These are phyloP conservation scores for Scelioninae gen. 1 DNA, from an alignment of 2,888 invertebrate species.

Conservation along the genomic window DNA sequence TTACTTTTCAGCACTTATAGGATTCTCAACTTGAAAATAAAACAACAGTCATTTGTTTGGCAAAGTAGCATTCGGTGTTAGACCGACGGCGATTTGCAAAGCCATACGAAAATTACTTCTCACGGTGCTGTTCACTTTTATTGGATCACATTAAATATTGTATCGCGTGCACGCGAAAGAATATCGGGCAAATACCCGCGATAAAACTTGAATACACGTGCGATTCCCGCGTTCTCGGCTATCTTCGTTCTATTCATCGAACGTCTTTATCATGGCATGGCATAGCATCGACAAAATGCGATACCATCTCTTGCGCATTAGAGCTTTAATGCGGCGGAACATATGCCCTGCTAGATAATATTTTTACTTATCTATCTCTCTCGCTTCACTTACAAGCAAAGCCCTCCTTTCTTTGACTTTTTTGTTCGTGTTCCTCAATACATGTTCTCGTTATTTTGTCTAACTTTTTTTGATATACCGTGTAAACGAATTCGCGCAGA, in stretches of 20 bases:
- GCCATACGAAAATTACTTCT: conserved; percentile 17
- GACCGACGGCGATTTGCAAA: conserved; percentile 33
- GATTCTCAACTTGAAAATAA: too few relatives aligned
- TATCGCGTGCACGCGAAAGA: conserved; percentile 20
- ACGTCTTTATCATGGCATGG: conserved; percentile 40
- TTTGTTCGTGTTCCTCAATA: background rate
- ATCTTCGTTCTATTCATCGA: conserved; percentile 27
- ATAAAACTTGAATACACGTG: conserved; percentile 28
- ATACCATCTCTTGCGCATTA: conserved; percentile 43
- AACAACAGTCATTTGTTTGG: conserved; percentile 12
- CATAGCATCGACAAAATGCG: conserved; percentile 28
- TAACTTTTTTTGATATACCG: background rate
- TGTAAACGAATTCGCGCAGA: background rate
- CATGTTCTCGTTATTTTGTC: background rate
- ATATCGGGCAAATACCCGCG: conserved; percentile 12
- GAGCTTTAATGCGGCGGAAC: conserved; percentile 40
- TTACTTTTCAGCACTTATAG: too few relatives aligned
- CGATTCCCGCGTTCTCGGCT: conserved; percentile 7
- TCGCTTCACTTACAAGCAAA: background rate
- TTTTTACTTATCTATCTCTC: conserved; percentile 10
- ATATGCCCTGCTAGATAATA: conserved; percentile 27
- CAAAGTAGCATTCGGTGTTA: background rate
- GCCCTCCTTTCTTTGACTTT: background rate
- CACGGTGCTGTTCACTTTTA: conserved; percentile 33
- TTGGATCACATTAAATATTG: conserved; percentile 26